Evolutionary conservation across 2,888 invertebrate species (phyloP), one percentile per base, ranked within the genome.

Genomic region (Eilema depressum): DNA sequence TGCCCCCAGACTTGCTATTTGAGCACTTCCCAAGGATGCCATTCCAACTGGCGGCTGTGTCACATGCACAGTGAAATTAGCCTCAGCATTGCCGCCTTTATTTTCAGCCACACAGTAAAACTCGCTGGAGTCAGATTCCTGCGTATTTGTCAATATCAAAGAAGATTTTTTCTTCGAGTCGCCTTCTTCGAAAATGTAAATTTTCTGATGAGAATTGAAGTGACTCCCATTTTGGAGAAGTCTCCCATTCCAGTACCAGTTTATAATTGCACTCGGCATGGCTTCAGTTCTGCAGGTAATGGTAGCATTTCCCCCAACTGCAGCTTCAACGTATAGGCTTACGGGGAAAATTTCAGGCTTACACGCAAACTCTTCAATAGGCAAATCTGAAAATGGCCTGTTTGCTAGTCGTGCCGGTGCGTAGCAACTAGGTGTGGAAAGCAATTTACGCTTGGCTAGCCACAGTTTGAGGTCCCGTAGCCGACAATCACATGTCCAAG

Each of bases 71-170:
- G 98, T 98, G 86, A 98, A 98, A 91, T 98, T 98, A 20, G 98
- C 98, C 93, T 98, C 98, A 47, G 97, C 97, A 85, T 96, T 97
- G 28, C 98, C 98, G 5, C 98, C 98, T 74, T 97, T 97, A 91
- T 98, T 99, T 91, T 98, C 98, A 12, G 98, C 98, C 2, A 98
- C 97, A 91, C 98, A 98, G 89, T 98, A 98, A 92, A 98, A 98
- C 85, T 98, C 98, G 71, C 97, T 97, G 0, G 97, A 97, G 88
- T 98, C 98, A 3, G 97, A 96, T 89, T 98, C 98, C 92, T 98
- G 98, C 26, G 98, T 97, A 88, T 98, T 98, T 47, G 97, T 98
- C 61, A 98, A 93, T 70, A 98, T 96, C 73, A 98, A 94, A 11
- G 96, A 96, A 73, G 98, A 98, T 78, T 96, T 96, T 91, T 98